Conservation (phyloP, 2,797 vertebrate genomes). For the Esox lucius region DNA sequence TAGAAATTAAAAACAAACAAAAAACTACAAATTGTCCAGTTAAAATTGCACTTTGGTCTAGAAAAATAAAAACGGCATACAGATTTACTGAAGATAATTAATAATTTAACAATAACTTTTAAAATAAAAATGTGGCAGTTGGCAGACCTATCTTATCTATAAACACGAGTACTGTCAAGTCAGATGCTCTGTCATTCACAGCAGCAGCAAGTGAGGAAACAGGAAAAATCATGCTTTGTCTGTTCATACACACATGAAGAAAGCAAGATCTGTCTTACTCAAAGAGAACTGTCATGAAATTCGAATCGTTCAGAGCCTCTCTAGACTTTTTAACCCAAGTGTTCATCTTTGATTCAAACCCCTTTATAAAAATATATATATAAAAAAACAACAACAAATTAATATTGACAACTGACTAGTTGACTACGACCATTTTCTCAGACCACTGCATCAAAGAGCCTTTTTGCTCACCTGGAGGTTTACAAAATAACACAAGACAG, state of each 20-base stretch:
- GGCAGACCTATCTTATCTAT: neutral
- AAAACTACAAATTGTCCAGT: neutral
- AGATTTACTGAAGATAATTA: neutral
- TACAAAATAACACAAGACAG: no score
- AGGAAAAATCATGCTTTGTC: neutral
- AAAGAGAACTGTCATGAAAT: neutral
- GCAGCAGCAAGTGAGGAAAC: neutral
- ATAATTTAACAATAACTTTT: neutral
- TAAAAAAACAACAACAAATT: neutral
- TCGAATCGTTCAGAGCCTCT: neutral
- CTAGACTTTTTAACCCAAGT: neutral
- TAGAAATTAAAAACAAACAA: neutral
- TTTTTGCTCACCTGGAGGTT: neutral
- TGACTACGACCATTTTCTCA: neutral
- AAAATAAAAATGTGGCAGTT: neutral
- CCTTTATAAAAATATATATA: neutral
- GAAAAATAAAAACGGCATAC: neutral
- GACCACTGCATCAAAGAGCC: neutral
- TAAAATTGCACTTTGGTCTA: constrained; percentile 1
- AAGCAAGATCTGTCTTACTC: neutral
- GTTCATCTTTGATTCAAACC: neutral
- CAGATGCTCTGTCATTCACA: neutral
- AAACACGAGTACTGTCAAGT: neutral
- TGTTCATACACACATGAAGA: neutral
- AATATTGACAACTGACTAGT: neutral